Percentiles rank a stretch among this genome's conserved stretches.
These are phyloP conservation scores for Panurus biarmicus DNA, from an alignment of 2,113 vertebrate genomes.

Conservation along the genomic window DNA sequence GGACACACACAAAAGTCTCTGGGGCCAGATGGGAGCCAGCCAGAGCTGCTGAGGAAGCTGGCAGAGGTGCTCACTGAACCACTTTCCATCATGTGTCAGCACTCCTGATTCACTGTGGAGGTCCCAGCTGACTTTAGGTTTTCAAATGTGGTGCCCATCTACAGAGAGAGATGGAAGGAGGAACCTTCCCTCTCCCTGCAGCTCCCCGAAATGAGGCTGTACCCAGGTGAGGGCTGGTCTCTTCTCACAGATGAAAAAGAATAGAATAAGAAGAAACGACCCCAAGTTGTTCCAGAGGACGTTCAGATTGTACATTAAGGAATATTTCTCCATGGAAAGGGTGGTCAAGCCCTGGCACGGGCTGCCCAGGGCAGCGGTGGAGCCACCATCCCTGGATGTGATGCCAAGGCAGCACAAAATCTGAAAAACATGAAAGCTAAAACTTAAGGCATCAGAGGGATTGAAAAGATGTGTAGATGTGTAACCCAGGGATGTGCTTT, in stretches of 20 bases:
- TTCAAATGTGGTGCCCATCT: neutral
- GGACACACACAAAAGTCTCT: neutral
- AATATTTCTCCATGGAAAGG: neutral
- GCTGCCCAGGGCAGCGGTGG: neutral
- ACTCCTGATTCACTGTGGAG: neutral
- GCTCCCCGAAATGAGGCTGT: neutral
- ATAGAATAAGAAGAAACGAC: neutral
- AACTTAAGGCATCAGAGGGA: neutral
- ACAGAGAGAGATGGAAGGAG: neutral
- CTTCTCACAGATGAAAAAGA: neutral
- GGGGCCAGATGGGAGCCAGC: neutral
- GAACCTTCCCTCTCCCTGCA: neutral
- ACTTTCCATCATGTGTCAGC: neutral
- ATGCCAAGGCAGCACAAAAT: neutral
- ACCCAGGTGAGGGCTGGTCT: too few species aligned
- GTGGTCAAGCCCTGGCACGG: neutral
- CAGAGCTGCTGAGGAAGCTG: neutral
- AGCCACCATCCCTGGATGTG: neutral
- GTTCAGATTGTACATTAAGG: neutral
- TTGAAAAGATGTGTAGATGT: neutral
- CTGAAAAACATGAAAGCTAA: neutral
- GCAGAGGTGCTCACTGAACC: neutral
- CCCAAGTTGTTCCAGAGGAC: neutral
- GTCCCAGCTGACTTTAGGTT: neutral
- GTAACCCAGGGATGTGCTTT: neutral